Conservation (phyloP, 2,113 vertebrate genomes). For the Neotoma lepida region DNA sequence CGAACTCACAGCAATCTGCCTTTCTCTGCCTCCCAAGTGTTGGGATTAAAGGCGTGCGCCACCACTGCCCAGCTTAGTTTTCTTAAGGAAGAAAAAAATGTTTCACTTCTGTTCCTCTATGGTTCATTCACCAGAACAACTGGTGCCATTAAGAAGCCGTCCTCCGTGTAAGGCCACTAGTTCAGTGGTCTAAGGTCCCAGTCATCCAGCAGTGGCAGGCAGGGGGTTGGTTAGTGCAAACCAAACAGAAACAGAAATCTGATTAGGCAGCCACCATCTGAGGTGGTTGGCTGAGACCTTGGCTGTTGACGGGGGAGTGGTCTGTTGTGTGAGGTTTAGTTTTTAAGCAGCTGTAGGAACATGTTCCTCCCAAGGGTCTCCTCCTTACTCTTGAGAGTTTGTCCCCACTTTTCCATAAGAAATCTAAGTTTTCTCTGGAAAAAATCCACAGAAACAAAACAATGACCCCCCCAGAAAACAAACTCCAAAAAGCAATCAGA, state of each 20-base stretch:
- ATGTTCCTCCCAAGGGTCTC: neutral
- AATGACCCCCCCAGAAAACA: neutral
- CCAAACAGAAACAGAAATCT: slow-evolving; percentile 10
- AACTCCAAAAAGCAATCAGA: neutral
- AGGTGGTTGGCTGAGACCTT: slow-evolving; percentile 15
- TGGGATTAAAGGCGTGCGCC: too few species aligned
- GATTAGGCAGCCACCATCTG: slow-evolving; percentile 52
- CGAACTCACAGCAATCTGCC: too few species aligned
- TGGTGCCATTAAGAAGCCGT: slow-evolving; percentile 45
- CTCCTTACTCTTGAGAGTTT: neutral
- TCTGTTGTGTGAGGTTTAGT: neutral
- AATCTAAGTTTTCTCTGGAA: neutral
- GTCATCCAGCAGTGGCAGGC: slow-evolving; percentile 46
- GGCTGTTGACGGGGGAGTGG: neutral
- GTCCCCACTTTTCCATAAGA: neutral
- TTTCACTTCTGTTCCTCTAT: neutral
- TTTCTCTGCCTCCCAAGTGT: too few species aligned
- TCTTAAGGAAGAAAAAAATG: neutral
- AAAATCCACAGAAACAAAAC: neutral
- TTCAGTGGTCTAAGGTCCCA: slow-evolving; percentile 14
- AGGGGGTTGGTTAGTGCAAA: slow-evolving; percentile 58
- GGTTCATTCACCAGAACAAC: neutral
- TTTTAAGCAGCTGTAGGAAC: slow-evolving; percentile 1
- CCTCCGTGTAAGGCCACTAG: neutral
- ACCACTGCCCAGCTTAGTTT: neutral